Percentiles rank a stretch among this genome's conserved stretches.
Conservation (phyloP, 2,888 invertebrate species). For the Yponomeuta plumbellus region DNA sequence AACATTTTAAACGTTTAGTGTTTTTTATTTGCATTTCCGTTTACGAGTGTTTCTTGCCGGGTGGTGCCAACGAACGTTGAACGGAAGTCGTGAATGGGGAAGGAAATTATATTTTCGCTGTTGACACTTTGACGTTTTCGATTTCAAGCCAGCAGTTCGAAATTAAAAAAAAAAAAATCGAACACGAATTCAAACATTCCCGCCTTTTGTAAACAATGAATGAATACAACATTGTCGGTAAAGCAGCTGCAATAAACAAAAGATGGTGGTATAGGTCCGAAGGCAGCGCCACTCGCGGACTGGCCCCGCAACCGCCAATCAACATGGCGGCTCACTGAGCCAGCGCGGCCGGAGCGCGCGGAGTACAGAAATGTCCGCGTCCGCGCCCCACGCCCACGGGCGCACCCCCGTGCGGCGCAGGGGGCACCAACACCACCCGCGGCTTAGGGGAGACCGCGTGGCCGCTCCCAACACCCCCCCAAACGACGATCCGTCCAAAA, state of each 20-base stretch:
- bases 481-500: constrained; percentile 48
- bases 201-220: constrained; percentile 38
- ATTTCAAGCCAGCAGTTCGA: neutral
- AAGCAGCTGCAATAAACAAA: constrained; percentile 54
- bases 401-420: constrained; percentile 79
- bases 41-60: neutral
- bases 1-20: neutral
- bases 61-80: neutral
- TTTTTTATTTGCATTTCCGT: neutral
- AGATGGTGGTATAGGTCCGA: constrained; percentile 56
- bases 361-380: constrained; percentile 75
- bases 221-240: constrained; percentile 43
- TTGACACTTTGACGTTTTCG: neutral
- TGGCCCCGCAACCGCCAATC: constrained; percentile 46
- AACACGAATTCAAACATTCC: constrained; percentile 35
- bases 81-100: neutral
- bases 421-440: constrained; percentile 86
- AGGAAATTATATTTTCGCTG: too few relatives aligned
- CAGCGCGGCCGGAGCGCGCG: constrained; percentile 50
- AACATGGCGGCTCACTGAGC: constrained; percentile 76
- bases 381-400: constrained; percentile 76
- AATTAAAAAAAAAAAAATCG: too few relatives aligned
- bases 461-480: constrained; percentile 62
- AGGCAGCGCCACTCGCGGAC: constrained; percentile 49
- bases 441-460: constrained; percentile 77